These are phyloP conservation scores for Melanogrammus aeglefinus DNA, from an alignment of 2,797 vertebrate genomes.

Conservation along the genomic window DNA sequence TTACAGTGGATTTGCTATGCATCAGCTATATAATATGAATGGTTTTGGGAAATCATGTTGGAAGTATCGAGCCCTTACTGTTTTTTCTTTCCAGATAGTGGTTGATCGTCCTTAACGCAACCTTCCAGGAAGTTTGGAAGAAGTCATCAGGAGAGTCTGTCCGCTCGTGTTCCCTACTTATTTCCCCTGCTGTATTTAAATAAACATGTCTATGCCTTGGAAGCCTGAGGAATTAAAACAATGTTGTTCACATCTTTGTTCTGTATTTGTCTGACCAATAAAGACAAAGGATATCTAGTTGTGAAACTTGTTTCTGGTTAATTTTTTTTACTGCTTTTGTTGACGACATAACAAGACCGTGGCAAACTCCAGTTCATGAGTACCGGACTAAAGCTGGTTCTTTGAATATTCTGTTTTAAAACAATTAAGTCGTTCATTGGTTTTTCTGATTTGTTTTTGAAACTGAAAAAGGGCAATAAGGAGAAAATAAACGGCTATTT, in stretches of 20 bases:
- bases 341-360: no score
- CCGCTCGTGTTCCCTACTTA: constrained; percentile 29
- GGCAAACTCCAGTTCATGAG: no score
- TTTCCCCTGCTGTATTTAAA: constrained; percentile 66
- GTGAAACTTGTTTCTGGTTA: neutral
- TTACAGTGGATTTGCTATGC: no score
- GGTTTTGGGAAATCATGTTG: neutral
- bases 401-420: no score
- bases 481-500: no score
- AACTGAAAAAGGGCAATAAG: no score
- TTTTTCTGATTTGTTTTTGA: no score
- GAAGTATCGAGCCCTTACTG: neutral
- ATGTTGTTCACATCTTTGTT: neutral
- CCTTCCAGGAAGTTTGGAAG: constrained; percentile 24
- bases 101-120: neutral
- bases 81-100: neutral
- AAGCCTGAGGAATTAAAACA: constrained; percentile 32
- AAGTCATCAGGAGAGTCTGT: constrained; percentile 25
- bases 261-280: neutral
- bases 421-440: no score
- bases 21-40: neutral
- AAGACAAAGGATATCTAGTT: neutral
- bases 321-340: no score
- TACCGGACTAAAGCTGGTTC: no score
- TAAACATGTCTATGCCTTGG: constrained; percentile 58